Evolutionary conservation across 2,888 invertebrate genomes (phyloP).

Genomic region (Tetheella fluctuosa): DNA sequence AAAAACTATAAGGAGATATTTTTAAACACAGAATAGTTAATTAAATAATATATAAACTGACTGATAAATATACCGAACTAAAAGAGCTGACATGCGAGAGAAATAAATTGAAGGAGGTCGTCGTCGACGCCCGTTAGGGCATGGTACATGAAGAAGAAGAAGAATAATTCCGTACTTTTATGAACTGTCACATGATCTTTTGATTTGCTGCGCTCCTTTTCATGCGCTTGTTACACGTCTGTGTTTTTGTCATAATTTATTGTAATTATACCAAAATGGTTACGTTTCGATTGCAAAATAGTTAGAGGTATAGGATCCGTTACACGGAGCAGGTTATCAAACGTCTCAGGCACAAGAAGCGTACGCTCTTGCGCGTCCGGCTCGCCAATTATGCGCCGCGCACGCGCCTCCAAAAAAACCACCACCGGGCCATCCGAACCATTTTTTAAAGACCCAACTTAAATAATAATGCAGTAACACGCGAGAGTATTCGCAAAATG

Average conservation of each 20-base stretch:
- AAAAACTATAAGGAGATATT: conserved; percentile 13
- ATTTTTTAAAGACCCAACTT: conserved; percentile 76
- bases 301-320: conserved; percentile 33
- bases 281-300: conserved; percentile 19
- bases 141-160: too few relatives aligned
- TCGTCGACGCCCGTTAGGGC: too few relatives aligned
- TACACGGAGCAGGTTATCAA: conserved; percentile 45
- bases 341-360: conserved; percentile 55
- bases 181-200: not conserved
- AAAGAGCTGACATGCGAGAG: too few relatives aligned
- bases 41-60: too few relatives aligned
- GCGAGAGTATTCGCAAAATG: conserved; percentile 82
- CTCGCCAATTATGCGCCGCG: conserved; percentile 77
- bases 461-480: conserved; percentile 84
- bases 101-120: too few relatives aligned
- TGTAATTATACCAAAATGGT: conserved; percentile 18
- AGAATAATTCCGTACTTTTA: too few relatives aligned
- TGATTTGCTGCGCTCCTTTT: not conserved
- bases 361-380: conserved; percentile 58
- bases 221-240: too few relatives aligned
- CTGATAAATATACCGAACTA: too few relatives aligned
- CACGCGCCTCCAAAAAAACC: conserved; percentile 81
- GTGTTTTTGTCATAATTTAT: conserved; percentile 1
- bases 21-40: not conserved
- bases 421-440: conserved; percentile 67